Conservation (phyloP, 2,797 vertebrate genomes). For the Brachymystax lenok region DNA sequence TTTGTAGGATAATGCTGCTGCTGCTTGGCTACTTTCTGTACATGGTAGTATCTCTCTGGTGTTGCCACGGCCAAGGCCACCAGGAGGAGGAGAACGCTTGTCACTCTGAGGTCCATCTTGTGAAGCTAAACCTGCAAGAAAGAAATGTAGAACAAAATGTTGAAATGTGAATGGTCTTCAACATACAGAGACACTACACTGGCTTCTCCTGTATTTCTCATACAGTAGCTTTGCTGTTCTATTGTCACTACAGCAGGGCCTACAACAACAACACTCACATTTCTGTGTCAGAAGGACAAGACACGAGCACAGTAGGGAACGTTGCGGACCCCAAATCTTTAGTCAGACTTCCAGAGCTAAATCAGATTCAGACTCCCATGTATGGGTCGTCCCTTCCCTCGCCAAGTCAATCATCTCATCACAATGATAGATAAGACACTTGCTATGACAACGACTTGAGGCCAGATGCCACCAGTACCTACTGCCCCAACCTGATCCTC, state of each 20-base stretch:
- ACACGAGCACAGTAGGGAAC: neutral
- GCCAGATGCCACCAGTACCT: neutral
- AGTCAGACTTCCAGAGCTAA: neutral
- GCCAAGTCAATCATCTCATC: neutral
- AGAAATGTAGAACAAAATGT: conserved; percentile 4
- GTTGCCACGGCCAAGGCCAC: conserved; percentile 81
- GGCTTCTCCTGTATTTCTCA: neutral
- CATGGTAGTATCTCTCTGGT: conserved; percentile 77
- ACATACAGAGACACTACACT: neutral
- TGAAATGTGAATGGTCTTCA: neutral
- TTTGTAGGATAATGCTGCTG: conserved; percentile 77
- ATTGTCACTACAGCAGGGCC: neutral
- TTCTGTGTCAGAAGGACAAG: neutral
- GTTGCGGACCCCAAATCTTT: neutral
- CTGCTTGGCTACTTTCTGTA: conserved; percentile 65
- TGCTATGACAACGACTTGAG: neutral
- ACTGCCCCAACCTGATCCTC: neutral
- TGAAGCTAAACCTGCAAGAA: conserved; percentile 74
- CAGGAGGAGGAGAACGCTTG: conserved; percentile 77
- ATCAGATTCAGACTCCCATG: neutral
- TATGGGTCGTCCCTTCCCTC: neutral
- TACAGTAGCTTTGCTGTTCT: neutral
- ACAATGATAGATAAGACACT: neutral
- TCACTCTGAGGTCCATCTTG: conserved; percentile 87
- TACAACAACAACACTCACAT: neutral